Conservation (phyloP, 35 echinoderm and acorn worm species). For the Apostichopus japonicus region DNA sequence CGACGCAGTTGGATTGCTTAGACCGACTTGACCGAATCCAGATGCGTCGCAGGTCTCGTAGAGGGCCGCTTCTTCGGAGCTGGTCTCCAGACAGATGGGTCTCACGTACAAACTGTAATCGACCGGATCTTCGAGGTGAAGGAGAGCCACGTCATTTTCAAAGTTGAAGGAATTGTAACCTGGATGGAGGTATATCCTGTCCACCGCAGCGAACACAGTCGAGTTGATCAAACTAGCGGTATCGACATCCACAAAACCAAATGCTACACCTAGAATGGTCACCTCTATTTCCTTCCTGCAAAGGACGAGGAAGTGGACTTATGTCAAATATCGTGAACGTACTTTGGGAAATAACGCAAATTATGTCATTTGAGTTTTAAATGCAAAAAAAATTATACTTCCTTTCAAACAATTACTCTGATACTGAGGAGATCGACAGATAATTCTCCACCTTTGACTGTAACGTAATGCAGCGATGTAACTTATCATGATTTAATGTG, state of each 20-base stretch:
- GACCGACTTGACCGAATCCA: not conserved
- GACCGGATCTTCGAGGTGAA: not conserved
- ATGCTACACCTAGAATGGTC: constrained; percentile 17
- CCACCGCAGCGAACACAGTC: not conserved
- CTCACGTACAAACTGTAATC: constrained; percentile 12
- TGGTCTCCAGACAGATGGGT: constrained; percentile 33
- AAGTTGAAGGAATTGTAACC: constrained; percentile 27
- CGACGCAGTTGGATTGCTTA: not conserved
- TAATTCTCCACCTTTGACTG: too few relatives aligned
- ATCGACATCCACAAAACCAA: not conserved
- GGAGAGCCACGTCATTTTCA: constrained; percentile 33
- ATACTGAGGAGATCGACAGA: too few relatives aligned
- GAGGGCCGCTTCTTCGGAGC: not conserved
- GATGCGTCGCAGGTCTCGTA: constrained; percentile 24
- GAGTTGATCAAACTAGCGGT: not conserved
- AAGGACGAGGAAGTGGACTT: not conserved
- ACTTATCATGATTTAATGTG: too few relatives aligned
- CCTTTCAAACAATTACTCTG: too few relatives aligned
- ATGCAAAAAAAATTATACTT: too few relatives aligned
- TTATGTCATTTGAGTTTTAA: too few relatives aligned
- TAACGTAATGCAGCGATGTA: too few relatives aligned
- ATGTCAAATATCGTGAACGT: too few relatives aligned
- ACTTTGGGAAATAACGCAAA: too few relatives aligned
- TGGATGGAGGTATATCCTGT: not conserved
- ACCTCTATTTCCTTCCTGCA: not conserved